Evolutionary conservation across 1,140 invertebrate genomes (phyloP), one percentile per base, ranked within the genome.

Genomic region (Cepaea nemoralis): DNA sequence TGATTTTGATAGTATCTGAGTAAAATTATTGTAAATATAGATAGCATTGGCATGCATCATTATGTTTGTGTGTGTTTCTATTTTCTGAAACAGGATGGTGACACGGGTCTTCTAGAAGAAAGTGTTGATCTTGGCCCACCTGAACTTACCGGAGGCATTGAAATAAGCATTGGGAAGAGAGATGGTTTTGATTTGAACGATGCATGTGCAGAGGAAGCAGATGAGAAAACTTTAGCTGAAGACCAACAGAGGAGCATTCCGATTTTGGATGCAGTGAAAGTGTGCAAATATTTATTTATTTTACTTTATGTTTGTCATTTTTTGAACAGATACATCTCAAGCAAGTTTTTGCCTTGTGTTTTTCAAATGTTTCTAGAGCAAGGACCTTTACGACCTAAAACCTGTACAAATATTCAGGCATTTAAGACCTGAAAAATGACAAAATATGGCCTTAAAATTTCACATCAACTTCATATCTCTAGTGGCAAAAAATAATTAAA

Each of bases 111-210:
- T 42, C 31, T 77, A 42, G 75, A 77, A 37, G 75, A 77, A 77
- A 77, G 45, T 3, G 33, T 77, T 59, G 75, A 77, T 24, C 75
- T 77, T 35, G 75, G 33, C 6, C 50, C 33, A 35, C 55, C 75
- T 3, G 75, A 39, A 45, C 40, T 35, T 69, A 22, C 48, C 75
- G 45, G 24, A 35, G 40, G 55, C 39, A 69, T 75, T 67, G 35
- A 48, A 40, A 48, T 40, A 27, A 45, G 67, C 12, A 67, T 42
- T 63, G 37, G 33, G 24, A 27, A 78, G 33, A 69, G 63, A 31
- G 37, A 59, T 42, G 27, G 76, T 33, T 45, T n/a, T 77, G 10
- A 37, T 10, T 70, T 40, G 22, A n/a, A 8, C 35, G 40, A 37
- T 42, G 8, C 19, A 14, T 14, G 35, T 40, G 37, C 19, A 70